phyloP scores from a whole-genome alignment of 2,797 vertebrate species.

The Psittacula echo region DNA sequence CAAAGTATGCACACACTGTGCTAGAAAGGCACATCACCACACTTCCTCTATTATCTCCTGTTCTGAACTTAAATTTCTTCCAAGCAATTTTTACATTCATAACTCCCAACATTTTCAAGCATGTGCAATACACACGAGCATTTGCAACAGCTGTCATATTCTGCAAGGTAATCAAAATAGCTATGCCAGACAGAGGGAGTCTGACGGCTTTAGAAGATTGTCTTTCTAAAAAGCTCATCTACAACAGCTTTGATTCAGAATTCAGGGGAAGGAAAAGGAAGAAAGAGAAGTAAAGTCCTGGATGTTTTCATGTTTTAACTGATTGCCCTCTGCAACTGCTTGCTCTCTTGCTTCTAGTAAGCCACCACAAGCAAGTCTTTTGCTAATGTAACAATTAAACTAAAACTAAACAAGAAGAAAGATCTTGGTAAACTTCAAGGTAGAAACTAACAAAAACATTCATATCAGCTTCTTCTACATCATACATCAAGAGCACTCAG shows the following conservation, averaged over 20 bases:
- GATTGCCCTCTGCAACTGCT: not conserved
- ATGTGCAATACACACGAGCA: not conserved
- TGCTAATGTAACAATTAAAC: not conserved
- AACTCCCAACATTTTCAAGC: not conserved
- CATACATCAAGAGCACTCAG: fast-evolving
- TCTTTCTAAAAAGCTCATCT: not conserved
- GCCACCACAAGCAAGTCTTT: not conserved
- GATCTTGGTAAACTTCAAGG: not conserved
- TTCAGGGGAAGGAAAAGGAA: not conserved
- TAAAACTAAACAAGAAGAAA: not conserved
- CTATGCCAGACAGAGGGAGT: not conserved
- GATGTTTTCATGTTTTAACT: not conserved
- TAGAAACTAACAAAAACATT: not conserved
- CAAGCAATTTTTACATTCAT: not conserved
- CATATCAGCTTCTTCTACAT: not conserved
- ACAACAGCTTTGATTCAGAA: not conserved
- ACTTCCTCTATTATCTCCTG: not conserved
- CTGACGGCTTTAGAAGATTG: not conserved
- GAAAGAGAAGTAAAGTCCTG: not conserved
- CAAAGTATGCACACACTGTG: not conserved
- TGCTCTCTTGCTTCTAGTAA: not conserved
- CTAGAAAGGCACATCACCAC: not conserved
- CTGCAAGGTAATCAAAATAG: not conserved
- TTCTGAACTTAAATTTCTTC: not conserved
- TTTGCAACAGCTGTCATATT: not conserved